These are phyloP conservation scores for Nebria ingens DNA, from an alignment of 1,140 invertebrate species.

Conservation along the genomic window DNA sequence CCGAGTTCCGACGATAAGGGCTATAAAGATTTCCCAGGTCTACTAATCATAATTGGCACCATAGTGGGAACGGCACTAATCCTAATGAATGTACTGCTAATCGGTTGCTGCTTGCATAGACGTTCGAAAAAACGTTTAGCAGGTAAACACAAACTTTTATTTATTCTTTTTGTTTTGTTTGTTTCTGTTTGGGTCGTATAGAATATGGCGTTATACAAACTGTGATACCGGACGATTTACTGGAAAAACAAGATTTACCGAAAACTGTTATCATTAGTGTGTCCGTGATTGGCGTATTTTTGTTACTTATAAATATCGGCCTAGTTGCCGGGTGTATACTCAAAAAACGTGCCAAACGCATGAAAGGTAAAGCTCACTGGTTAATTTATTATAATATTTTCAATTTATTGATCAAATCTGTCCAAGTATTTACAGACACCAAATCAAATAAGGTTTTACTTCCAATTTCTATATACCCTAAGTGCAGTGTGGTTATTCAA, in stretches of 20 bases:
- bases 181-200: slow-evolving; percentile 40
- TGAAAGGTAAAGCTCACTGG: slow-evolving; percentile 42
- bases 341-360: slow-evolving; percentile 55
- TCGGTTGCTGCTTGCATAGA: slow-evolving; percentile 76
- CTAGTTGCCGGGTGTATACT: slow-evolving; percentile 77
- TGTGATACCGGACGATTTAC: slow-evolving; percentile 52
- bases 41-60: slow-evolving; percentile 64
- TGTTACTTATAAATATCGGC: slow-evolving; percentile 70
- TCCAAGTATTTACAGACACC: too few relatives aligned
- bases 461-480: too few relatives aligned
- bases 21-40: slow-evolving; percentile 38
- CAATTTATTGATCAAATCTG: too few relatives aligned
- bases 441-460: too few relatives aligned
- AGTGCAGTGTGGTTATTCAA: too few relatives aligned
- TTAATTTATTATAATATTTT: slow-evolving; percentile 12
- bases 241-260: slow-evolving; percentile 55
- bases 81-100: slow-evolving; percentile 71
- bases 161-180: slow-evolving; percentile 35
- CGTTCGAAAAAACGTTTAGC: slow-evolving; percentile 59
- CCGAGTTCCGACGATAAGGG: slow-evolving; percentile 35
- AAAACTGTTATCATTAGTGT: slow-evolving; percentile 74
- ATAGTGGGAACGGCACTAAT: slow-evolving; percentile 61
- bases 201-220: slow-evolving; percentile 29
- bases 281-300: slow-evolving; percentile 62
- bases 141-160: slow-evolving; percentile 40